phyloP scores from a whole-genome alignment of 2,888 invertebrate species.

The Pardosa pseudoannulata region DNA sequence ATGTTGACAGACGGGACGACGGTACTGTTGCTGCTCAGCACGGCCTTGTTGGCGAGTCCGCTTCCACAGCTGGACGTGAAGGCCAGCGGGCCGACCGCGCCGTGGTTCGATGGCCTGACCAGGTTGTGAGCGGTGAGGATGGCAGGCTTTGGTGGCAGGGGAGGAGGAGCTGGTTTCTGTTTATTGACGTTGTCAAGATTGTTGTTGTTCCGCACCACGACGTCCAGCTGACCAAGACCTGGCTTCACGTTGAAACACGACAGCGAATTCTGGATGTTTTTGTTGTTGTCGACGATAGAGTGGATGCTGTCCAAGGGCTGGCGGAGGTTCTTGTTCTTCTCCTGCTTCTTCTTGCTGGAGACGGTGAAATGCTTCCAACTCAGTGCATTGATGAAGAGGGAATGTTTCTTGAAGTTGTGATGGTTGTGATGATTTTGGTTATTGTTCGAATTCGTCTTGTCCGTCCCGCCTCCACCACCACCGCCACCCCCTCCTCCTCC shows the following conservation, averaged over 20 bases:
- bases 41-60: neutral
- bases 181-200: conserved; percentile 24
- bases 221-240: conserved; percentile 78
- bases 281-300: conserved; percentile 87
- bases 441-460: conserved; percentile 11
- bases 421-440: conserved; percentile 18
- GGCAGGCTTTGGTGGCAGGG: conserved; percentile 72
- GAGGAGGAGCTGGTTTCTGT: conserved; percentile 33
- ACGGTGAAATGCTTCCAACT: conserved; percentile 97
- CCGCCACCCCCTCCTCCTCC: conserved; percentile 16
- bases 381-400: conserved; percentile 94
- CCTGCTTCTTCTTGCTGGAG: conserved; percentile 90
- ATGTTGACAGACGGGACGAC: neutral
- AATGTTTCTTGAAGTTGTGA: conserved; percentile 86
- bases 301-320: conserved; percentile 84
- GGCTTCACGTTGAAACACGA: conserved; percentile 79
- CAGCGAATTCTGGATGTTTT: conserved; percentile 83
- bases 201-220: conserved; percentile 53
- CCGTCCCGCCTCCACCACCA: neutral
- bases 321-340: conserved; percentile 74
- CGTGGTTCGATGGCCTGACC: conserved; percentile 65
- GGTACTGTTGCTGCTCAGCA: neutral
- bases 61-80: conserved; percentile 38
- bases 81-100: conserved; percentile 41
- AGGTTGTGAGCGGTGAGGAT: conserved; percentile 71